Conservation (phyloP, 1,140 invertebrate genomes). For the Drosophila chauvacae region DNA sequence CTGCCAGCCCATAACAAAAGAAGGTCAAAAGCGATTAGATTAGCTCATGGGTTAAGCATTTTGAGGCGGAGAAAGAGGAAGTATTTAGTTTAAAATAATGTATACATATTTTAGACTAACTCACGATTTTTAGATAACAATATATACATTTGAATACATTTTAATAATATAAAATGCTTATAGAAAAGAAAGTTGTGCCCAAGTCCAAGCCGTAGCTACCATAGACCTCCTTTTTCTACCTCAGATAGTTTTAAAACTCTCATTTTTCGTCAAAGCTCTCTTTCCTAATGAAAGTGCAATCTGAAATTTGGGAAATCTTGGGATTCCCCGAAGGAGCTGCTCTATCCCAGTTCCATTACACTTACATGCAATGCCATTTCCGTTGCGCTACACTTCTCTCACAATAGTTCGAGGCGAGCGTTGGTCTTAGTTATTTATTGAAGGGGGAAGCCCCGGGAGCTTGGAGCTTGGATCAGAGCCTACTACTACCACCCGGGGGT, state of each 20-base stretch:
- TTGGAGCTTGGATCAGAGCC: constrained; percentile 6
- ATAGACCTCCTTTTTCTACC: neutral
- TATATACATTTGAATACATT: too few relatives aligned
- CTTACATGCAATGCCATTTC: constrained; percentile 66
- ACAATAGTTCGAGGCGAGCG: constrained; percentile 46
- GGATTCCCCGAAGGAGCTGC: constrained; percentile 12
- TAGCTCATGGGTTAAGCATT: constrained; percentile 9
- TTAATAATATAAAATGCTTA: neutral
- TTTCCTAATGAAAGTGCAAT: constrained; percentile 36
- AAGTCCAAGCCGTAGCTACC: neutral
- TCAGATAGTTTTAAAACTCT: neutral
- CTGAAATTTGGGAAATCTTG: constrained; percentile 2
- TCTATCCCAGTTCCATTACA: constrained; percentile 44
- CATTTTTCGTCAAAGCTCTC: neutral
- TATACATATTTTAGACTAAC: too few relatives aligned
- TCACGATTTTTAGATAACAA: too few relatives aligned
- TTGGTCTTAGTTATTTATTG: constrained; percentile 45
- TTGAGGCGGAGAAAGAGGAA: neutral
- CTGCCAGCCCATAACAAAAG: neutral
- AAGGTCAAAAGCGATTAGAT: constrained; percentile 7
- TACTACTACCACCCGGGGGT: constrained; percentile 5
- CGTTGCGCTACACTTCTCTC: constrained; percentile 53
- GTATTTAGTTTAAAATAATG: neutral
- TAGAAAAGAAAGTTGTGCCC: neutral
- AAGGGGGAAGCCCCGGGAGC: constrained; percentile 2